Conservation (phyloP, 2,113 vertebrate genomes). For the Vanacampus margaritifer region DNA sequence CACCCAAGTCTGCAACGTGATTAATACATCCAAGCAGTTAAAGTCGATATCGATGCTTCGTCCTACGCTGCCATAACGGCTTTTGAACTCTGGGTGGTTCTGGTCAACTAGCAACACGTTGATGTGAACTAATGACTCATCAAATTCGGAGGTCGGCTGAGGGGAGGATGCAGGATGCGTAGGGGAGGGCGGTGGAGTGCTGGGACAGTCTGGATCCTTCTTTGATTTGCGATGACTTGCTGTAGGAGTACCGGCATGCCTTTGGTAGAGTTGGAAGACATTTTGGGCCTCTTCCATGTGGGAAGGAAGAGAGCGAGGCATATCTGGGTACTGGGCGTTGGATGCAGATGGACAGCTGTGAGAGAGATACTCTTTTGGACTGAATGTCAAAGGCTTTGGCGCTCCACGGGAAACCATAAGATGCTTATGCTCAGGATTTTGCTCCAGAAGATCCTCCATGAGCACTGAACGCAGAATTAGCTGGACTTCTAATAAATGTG, state of each 20-base stretch:
- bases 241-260: constrained; percentile 78
- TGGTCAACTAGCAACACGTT: constrained; percentile 91
- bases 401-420: constrained; percentile 95
- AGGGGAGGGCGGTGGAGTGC: constrained; percentile 95
- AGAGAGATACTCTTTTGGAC: constrained; percentile 91
- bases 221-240: constrained; percentile 73
- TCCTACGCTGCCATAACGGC: constrained; percentile 77
- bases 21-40: constrained; percentile 93
- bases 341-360: constrained; percentile 89
- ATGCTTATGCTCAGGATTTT: constrained; percentile 89
- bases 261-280: constrained; percentile 96
- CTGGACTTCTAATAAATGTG: constrained; percentile 84
- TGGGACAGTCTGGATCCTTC: constrained; percentile 78
- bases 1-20: constrained; percentile 97
- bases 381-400: constrained; percentile 87
- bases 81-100: constrained; percentile 89
- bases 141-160: constrained; percentile 78
- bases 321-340: constrained; percentile 85
- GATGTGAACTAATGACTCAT: constrained; percentile 93
- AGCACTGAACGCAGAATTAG: constrained; percentile 87
- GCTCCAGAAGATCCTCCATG: constrained; percentile 95
- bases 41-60: constrained; percentile 93
- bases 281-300: constrained; percentile 96
- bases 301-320: constrained; percentile 93
- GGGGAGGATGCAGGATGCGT: constrained; percentile 65